Evolutionary conservation across 2,888 invertebrate species (phyloP).

Genomic region (Ectemnius continuus): DNA sequence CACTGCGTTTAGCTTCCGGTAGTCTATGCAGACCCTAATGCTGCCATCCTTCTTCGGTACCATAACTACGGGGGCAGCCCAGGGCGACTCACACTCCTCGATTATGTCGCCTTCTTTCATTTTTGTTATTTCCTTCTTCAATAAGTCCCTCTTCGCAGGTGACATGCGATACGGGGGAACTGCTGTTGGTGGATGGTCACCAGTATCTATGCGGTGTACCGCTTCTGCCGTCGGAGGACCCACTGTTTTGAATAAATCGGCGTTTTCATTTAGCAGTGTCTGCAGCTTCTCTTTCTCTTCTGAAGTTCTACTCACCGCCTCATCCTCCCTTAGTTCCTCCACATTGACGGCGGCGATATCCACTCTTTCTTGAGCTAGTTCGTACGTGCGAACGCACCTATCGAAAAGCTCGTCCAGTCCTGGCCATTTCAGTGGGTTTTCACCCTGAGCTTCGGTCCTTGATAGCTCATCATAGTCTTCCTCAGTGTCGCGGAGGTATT

Average conservation of each 20-base stretch:
- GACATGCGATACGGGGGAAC: background rate
- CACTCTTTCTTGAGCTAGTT: too few species aligned
- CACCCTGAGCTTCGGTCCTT: too few species aligned
- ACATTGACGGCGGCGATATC: background rate
- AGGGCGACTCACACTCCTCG: constrained; percentile 17
- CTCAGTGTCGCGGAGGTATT: too few species aligned
- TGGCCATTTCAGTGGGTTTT: too few species aligned
- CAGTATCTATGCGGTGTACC: constrained; percentile 1
- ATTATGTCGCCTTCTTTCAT: constrained; percentile 5
- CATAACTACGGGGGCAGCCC: constrained; percentile 8
- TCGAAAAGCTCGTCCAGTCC: too few species aligned
- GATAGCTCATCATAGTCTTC: too few species aligned
- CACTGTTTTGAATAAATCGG: background rate
- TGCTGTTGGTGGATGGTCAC: background rate
- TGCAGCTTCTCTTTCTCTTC: background rate
- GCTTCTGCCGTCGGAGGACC: background rate
- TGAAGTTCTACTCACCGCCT: background rate
- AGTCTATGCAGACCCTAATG: too few species aligned
- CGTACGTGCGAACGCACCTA: too few species aligned
- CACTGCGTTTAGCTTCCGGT: too few species aligned
- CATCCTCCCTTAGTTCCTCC: background rate
- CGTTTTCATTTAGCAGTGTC: background rate
- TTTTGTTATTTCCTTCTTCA: background rate
- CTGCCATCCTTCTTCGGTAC: background rate
- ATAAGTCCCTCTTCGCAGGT: background rate